These are phyloP conservation scores for Bradypodion ventrale DNA, from an alignment of 2,797 vertebrate genomes.

Conservation along the genomic window DNA sequence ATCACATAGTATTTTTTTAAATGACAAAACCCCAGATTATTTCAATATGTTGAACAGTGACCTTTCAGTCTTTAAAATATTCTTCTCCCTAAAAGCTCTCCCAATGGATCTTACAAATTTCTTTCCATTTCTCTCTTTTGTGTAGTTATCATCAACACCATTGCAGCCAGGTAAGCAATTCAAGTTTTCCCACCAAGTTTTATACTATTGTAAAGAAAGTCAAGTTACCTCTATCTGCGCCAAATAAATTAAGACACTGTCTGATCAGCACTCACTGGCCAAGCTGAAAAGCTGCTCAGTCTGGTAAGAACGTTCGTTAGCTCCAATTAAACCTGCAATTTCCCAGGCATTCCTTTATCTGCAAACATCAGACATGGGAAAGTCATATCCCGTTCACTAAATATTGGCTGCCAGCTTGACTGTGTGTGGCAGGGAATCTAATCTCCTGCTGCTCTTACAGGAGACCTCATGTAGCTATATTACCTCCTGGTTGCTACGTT, in stretches of 20 bases:
- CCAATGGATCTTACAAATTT: background rate
- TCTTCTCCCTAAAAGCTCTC: background rate
- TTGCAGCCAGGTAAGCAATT: background rate
- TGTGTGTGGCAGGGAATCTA: background rate
- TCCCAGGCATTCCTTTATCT: background rate
- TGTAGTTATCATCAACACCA: no score
- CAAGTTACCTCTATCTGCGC: background rate
- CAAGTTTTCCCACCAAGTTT: background rate
- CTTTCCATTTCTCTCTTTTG: background rate
- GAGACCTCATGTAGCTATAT: background rate
- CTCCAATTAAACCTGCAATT: conserved; percentile 27
- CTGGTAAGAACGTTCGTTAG: conserved; percentile 7
- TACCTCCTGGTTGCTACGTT: conserved; percentile 9
- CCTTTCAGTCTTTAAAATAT: background rate
- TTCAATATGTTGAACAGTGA: conserved; percentile 14
- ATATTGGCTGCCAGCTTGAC: background rate
- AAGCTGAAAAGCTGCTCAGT: conserved; percentile 12
- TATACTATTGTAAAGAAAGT: background rate
- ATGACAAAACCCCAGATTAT: conserved; percentile 1
- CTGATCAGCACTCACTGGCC: background rate
- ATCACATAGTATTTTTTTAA: conserved; percentile 11
- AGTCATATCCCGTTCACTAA: conserved; percentile 5
- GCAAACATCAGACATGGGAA: background rate
- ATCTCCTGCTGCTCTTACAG: background rate
- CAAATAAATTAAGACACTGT: background rate